phyloP scores from a whole-genome alignment of 2,888 invertebrate genomes.

The Drosophila flavopinicola region DNA sequence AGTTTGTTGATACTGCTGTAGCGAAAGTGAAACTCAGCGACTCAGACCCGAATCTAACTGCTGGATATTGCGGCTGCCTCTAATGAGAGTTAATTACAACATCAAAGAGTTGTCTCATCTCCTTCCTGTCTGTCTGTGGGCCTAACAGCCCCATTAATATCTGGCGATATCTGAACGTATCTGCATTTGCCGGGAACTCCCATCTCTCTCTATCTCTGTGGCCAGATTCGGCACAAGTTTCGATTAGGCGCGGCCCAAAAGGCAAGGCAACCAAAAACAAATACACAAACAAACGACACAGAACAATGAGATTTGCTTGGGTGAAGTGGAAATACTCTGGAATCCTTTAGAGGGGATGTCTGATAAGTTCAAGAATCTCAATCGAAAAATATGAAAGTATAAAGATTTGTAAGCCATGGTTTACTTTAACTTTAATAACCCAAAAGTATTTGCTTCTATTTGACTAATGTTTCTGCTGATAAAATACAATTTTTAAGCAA shows the following conservation, averaged over 20 bases:
- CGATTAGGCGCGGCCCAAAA: constrained; percentile 74
- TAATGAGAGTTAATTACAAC: constrained; percentile 80
- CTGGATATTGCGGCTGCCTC: constrained; percentile 43
- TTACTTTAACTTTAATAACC: too few species aligned
- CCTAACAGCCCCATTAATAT: constrained; percentile 24
- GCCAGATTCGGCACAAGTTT: constrained; percentile 65
- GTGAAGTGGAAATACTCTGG: constrained; percentile 15
- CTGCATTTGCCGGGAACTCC: constrained; percentile 25
- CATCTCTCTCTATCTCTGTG: constrained; percentile 4
- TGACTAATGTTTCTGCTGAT: too few species aligned
- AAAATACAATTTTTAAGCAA: too few species aligned
- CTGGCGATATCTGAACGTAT: constrained; percentile 32
- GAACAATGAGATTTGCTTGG: background rate
- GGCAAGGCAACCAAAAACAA: constrained; percentile 37
- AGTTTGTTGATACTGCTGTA: constrained; percentile 64
- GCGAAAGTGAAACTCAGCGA: constrained; percentile 73
- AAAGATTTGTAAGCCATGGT: too few species aligned
- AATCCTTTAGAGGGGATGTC: background rate
- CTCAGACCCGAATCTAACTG: constrained; percentile 21
- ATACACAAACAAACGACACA: constrained; percentile 8
- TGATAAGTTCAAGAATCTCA: background rate
- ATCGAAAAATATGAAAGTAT: too few species aligned
- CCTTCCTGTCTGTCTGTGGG: background rate
- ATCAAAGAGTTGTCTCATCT: constrained; percentile 56
- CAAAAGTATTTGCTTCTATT: too few species aligned